Evolutionary conservation across 1,140 invertebrate species (phyloP).

Genomic region (Zaprionus capensis): DNA sequence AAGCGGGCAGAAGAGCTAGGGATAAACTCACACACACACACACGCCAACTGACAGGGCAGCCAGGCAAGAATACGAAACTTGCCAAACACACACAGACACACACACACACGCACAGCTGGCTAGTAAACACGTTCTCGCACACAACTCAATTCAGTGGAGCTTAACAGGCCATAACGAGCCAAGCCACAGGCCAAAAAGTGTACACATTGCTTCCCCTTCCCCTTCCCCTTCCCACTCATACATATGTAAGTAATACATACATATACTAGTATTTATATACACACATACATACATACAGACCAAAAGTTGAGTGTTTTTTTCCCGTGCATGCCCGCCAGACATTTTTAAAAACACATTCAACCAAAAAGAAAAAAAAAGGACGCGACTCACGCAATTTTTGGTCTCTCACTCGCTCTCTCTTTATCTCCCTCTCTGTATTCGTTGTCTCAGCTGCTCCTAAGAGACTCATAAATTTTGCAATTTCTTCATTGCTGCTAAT

Average conservation of each 20-base stretch:
- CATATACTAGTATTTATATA: constrained; percentile 12
- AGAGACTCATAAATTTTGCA: constrained; percentile 76
- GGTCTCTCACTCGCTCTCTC: not conserved
- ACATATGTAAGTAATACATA: constrained; percentile 9
- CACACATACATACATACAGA: constrained; percentile 21
- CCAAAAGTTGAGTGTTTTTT: constrained; percentile 39
- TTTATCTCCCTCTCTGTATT: not conserved
- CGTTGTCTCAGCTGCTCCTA: constrained; percentile 21
- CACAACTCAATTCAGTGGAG: constrained; percentile 67
- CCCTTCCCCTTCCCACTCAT: not conserved
- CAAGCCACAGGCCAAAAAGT: constrained; percentile 68
- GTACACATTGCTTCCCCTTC: constrained; percentile 19
- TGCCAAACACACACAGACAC: not conserved
- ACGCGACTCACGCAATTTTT: constrained; percentile 43
- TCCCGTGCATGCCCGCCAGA: constrained; percentile 59
- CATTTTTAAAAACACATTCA: constrained; percentile 75
- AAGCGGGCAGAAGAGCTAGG: constrained; percentile 1
- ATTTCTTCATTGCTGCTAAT: constrained; percentile 80
- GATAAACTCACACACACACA: not conserved
- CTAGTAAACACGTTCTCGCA: constrained; percentile 35
- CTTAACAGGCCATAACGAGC: constrained; percentile 77
- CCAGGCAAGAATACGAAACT: constrained; percentile 2
- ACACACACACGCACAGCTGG: not conserved
- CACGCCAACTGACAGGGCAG: not conserved
- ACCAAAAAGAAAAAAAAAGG: constrained; percentile 23